Evolutionary conservation across 1,140 invertebrate genomes (phyloP), one percentile per base, ranked within the genome.

Genomic region (Acromyrmex charruanus): DNA sequence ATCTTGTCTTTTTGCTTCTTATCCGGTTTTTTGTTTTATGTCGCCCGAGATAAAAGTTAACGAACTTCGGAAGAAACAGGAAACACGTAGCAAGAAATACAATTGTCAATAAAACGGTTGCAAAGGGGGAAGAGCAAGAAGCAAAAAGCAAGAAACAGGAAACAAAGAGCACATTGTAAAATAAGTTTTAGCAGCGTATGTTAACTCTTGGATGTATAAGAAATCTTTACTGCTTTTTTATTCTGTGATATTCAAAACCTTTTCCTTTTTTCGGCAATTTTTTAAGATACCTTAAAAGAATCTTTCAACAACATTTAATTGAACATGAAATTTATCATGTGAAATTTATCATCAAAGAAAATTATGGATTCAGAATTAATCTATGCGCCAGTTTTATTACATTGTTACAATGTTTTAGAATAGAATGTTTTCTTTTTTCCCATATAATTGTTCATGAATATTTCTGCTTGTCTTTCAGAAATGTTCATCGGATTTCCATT

Each of bases 401-500:
- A 59, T 28, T 61, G n/a, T 51, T 39, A 39, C 35, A 44, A 10
- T 44, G 39, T 44, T 44, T 44, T 44, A 44, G 9, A 44, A 44
- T 10, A 58, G 55, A 18, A 21, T 16, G n/a, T 14, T 21, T 5
- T 72, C 25, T 53, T 16, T 55, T 14, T 12, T 53, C 3, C 2
- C 31, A 35, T 0, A 28, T 25, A 1, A 77, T 18, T 25, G 4
- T 10, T 12, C 35, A 28, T 5, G 10, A n/a, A 35, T 53, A 16
- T 7, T 58, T 55, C 16, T 4, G 35, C 12, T 14, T 82, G 49
- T 0, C 6, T 87, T 53, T 49, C 16, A 95, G 95, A 94, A 93
- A 90, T 96, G 95, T 81, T 93, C 93, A 9, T 82, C 90, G 65
- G 93, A 94, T 7, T 93, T 85, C 14, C 92, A 93, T 28, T 96